Conservation (phyloP, 2,797 vertebrate species). For the Pantherophis vulpinus region DNA sequence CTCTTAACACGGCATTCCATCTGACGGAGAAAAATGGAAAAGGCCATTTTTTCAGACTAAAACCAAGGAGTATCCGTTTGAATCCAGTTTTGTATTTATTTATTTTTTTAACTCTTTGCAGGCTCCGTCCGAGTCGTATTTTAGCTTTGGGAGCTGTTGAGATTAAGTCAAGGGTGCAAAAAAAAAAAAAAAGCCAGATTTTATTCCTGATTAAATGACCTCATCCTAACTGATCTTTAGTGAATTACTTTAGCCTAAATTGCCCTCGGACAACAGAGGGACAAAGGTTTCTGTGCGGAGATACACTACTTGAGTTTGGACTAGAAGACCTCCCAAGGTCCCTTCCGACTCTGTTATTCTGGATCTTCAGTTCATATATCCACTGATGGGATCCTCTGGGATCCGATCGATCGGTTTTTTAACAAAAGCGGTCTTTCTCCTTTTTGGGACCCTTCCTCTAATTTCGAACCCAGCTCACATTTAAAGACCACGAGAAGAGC, state of each 20-base stretch:
- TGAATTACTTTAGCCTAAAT: background rate
- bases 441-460: background rate
- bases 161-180: constrained; percentile 20
- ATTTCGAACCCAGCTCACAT: background rate
- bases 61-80: background rate
- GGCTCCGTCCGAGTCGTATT: constrained; percentile 15
- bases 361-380: background rate
- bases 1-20: background rate
- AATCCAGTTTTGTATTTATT: background rate
- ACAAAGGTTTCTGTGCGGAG: background rate
- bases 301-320: background rate
- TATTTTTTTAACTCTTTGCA: constrained; percentile 16
- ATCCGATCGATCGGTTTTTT: background rate
- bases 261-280: background rate
- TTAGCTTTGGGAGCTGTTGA: background rate
- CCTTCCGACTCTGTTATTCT: background rate
- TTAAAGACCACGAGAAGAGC: background rate
- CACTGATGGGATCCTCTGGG: background rate
- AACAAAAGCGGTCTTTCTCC: constrained; percentile 38
- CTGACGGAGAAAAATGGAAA: background rate
- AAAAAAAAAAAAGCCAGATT: background rate
- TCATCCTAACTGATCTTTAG: constrained; percentile 38
- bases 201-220: constrained; percentile 32
- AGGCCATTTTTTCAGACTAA: background rate
- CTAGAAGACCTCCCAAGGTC: background rate